phyloP scores from a whole-genome alignment of 2,113 vertebrate genomes.

The Mustelus asterias region DNA sequence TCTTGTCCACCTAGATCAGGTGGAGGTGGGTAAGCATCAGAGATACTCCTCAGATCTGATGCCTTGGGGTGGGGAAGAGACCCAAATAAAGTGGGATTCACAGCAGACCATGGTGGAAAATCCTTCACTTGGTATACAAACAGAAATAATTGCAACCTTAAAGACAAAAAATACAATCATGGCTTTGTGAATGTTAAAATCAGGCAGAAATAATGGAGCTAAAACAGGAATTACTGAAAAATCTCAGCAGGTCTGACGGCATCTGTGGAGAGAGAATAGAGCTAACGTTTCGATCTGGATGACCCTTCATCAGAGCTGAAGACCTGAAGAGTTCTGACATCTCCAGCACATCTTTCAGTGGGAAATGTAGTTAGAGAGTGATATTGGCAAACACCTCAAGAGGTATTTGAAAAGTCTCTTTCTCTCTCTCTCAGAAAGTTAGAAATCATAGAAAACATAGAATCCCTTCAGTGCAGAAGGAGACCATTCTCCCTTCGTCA shows the following conservation, averaged over 20 bases:
- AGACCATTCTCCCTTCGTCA: no score
- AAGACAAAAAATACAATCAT: neutral
- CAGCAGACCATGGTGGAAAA: neutral
- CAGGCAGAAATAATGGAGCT: neutral
- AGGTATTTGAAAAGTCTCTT: neutral
- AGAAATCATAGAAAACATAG: no score
- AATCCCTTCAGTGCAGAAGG: no score
- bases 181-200: neutral
- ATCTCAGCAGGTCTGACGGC: no score
- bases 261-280: no score
- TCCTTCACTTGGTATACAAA: neutral
- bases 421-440: neutral
- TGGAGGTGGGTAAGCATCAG: neutral
- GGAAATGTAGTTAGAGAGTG: neutral
- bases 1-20: no score
- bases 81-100: neutral
- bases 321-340: no score
- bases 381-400: neutral
- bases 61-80: neutral
- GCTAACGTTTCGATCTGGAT: no score
- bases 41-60: neutral
- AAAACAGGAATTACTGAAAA: neutral
- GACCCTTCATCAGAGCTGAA: no score
- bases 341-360: neutral
- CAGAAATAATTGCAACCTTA: neutral